A percentile compares a stretch with the other conserved stretches of the same genome.
These are phyloP conservation scores for Dusona sp. DNA, from an alignment of 2,888 invertebrate species.

Conservation along the genomic window DNA sequence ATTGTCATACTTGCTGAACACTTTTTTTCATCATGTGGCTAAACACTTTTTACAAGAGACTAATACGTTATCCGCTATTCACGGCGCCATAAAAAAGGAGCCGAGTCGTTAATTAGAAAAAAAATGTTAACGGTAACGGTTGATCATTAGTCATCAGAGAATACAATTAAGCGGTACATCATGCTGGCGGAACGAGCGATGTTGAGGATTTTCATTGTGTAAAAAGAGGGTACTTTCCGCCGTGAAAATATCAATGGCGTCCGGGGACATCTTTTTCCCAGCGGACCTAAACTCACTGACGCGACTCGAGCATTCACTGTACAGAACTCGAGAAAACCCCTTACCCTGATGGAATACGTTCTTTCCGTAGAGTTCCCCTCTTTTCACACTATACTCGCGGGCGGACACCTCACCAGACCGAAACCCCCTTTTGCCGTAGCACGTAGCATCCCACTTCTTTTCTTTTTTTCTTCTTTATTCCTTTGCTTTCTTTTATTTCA, in stretches of 20 bases:
- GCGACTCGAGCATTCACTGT: conserved; percentile 35
- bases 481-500: conserved; percentile 22
- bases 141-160: conserved; percentile 12
- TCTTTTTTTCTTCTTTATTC: conserved; percentile 22
- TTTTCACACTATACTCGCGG: conserved; percentile 43
- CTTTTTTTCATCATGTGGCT: not conserved
- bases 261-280: conserved; percentile 45
- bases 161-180: not conserved
- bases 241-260: conserved; percentile 55
- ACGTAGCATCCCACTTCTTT: conserved; percentile 55
- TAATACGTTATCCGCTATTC: not conserved
- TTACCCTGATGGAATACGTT: conserved; percentile 53
- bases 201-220: not conserved
- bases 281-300: conserved; percentile 42
- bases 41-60: not conserved
- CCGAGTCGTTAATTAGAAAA: not conserved
- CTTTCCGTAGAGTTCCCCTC: conserved; percentile 39
- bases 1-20: not conserved
- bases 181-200: not conserved
- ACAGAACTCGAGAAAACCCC: conserved; percentile 31
- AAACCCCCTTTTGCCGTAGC: conserved; percentile 48
- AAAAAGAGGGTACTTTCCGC: not conserved
- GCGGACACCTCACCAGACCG: conserved; percentile 23
- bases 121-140: not conserved
- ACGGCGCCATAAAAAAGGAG: not conserved